Percentiles rank a stretch among this genome's conserved stretches.
These are phyloP conservation scores for Spea hammondii DNA, from an alignment of 2,797 vertebrate genomes.

Conservation along the genomic window DNA sequence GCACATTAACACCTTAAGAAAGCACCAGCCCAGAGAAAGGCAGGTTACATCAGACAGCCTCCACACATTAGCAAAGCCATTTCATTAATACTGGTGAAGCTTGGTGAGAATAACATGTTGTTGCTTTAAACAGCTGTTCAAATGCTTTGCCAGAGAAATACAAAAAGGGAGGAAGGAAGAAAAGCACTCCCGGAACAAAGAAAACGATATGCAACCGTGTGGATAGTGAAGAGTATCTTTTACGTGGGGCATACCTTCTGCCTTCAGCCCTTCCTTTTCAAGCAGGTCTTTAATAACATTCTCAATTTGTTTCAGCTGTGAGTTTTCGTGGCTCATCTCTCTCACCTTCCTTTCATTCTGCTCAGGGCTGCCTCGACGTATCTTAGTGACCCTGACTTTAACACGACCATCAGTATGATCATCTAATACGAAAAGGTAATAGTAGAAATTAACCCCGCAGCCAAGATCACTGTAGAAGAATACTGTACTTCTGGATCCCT, in stretches of 20 bases:
- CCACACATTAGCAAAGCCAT: no score
- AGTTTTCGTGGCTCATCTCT: slow-evolving; percentile 85
- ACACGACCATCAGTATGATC: slow-evolving; percentile 74
- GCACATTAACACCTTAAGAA: no score
- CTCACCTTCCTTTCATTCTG: slow-evolving; percentile 82
- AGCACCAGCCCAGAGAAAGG: no score
- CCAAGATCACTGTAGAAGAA: background rate
- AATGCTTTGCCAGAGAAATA: no score
- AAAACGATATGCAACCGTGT: background rate
- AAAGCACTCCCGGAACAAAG: no score
- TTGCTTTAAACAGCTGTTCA: no score
- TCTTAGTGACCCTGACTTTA: slow-evolving; percentile 91
- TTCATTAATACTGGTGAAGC: no score
- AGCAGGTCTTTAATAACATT: slow-evolving; percentile 93
- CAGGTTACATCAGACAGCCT: no score
- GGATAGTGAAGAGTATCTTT: background rate
- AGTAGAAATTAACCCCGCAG: slow-evolving; percentile 23
- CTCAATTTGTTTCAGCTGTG: slow-evolving; percentile 90
- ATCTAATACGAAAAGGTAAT: slow-evolving; percentile 57
- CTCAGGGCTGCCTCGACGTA: slow-evolving; percentile 78
- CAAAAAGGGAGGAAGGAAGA: no score
- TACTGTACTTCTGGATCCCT: background rate
- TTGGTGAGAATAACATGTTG: no score
- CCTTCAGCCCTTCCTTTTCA: slow-evolving; percentile 93
- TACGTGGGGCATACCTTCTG: slow-evolving; percentile 82